Conservation (phyloP, 2,113 vertebrate genomes). For the Ptilorrhoa leucosticta region DNA sequence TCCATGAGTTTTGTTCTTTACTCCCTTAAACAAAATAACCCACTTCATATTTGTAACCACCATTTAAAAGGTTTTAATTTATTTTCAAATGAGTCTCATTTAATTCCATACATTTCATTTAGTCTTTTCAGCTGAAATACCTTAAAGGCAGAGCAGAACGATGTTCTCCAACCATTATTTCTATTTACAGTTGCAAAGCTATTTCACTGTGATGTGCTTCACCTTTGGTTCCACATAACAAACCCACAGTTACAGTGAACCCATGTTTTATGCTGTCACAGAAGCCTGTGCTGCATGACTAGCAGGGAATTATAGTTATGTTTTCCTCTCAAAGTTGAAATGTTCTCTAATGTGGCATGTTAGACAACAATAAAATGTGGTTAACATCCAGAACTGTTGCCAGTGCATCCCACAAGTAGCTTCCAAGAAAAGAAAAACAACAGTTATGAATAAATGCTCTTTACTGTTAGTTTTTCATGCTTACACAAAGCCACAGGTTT, state of each 20-base stretch:
- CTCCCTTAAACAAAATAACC: not conserved
- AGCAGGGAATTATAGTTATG: constrained; percentile 30
- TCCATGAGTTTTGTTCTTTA: not conserved
- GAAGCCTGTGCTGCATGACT: constrained; percentile 5
- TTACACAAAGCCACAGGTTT: not conserved
- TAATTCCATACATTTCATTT: not conserved
- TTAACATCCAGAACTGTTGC: constrained; percentile 46
- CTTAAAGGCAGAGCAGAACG: not conserved
- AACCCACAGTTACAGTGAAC: not conserved
- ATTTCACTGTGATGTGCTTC: not conserved
- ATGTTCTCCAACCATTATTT: not conserved
- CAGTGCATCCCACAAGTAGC: not conserved
- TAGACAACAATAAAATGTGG: constrained; percentile 27
- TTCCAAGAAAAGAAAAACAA: constrained; percentile 43
- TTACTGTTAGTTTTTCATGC: not conserved
- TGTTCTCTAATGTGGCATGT: constrained; percentile 29
- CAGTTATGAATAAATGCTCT: not conserved
- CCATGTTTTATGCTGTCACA: constrained; percentile 39
- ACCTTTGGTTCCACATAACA: constrained; percentile 16
- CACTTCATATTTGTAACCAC: not conserved
- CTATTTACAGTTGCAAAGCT: not conserved
- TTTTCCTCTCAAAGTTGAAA: constrained; percentile 49
- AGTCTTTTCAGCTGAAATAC: not conserved
- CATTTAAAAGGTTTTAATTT: not conserved
- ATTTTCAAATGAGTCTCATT: not conserved